Percentiles rank a stretch among this genome's conserved stretches.
phyloP scores from a whole-genome alignment of 2,888 invertebrate species.

The Shargacucullia verbasci region DNA sequence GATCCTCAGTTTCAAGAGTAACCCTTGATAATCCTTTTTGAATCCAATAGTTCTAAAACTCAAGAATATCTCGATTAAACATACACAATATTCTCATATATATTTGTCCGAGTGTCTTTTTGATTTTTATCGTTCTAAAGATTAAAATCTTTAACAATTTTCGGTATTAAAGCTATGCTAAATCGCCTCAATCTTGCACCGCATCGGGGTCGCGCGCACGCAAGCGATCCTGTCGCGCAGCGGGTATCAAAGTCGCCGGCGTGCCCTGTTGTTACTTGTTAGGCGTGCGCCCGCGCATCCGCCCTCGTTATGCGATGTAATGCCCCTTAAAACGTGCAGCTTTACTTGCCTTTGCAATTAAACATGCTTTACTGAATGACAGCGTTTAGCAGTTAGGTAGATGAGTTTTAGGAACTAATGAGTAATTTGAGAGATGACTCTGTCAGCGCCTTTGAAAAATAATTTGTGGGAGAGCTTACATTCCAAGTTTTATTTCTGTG shows the following conservation, averaged over 20 bases:
- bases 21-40: too few species aligned
- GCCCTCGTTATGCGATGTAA: conserved; percentile 65
- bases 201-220: conserved; percentile 70
- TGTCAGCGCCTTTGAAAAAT: neutral
- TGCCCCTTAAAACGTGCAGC: conserved; percentile 50
- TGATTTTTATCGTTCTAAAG: neutral
- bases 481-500: too few species aligned
- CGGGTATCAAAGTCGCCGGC: conserved; percentile 80
- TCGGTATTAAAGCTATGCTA: conserved; percentile 22
- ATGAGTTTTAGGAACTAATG: conserved; percentile 22
- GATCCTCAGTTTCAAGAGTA: too few species aligned
- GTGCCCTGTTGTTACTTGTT: conserved; percentile 73
- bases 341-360: conserved; percentile 54
- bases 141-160: conserved; percentile 10
- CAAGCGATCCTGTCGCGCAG: conserved; percentile 80
- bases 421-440: neutral
- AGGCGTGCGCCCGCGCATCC: conserved; percentile 66
- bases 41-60: too few species aligned
- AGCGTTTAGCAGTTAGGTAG: conserved; percentile 27
- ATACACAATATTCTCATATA: too few species aligned
- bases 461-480: too few species aligned
- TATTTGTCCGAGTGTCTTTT: neutral
- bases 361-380: conserved; percentile 51
- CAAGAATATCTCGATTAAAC: too few species aligned
- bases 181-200: conserved; percentile 64